Evolutionary conservation across 2,797 vertebrate species (phyloP).

Genomic region (Dendrocincla fuliginosa): DNA sequence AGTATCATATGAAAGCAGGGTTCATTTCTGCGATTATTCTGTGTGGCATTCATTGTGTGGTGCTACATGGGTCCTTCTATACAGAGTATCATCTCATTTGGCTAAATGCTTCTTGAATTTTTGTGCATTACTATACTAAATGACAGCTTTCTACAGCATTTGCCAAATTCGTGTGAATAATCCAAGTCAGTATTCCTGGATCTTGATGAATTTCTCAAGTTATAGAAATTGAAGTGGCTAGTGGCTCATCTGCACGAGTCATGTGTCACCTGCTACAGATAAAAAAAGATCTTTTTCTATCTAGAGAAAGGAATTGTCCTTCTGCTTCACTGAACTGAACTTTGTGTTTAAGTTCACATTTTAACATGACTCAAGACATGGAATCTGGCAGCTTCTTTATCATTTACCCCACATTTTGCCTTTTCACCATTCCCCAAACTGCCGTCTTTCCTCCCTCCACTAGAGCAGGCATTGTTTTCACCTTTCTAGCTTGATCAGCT

Average conservation of each 20-base stretch:
- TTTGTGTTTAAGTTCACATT: constrained; percentile 26
- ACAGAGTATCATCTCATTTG: not conserved
- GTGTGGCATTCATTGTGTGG: not conserved
- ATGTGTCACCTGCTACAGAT: not conserved
- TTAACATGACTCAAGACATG: not conserved
- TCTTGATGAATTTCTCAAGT: not conserved
- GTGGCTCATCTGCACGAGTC: not conserved
- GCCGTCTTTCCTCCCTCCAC: not conserved
- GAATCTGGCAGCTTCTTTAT: constrained; percentile 31
- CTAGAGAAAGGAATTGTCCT: constrained; percentile 21
- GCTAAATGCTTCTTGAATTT: not conserved
- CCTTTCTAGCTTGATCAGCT: constrained; percentile 59
- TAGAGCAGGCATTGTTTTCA: constrained; percentile 56
- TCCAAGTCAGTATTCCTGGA: not conserved
- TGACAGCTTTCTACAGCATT: not conserved
- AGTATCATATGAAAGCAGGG: not conserved
- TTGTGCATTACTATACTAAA: not conserved
- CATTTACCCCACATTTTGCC: constrained; percentile 33
- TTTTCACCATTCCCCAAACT: constrained; percentile 39
- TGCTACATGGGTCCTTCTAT: not conserved
- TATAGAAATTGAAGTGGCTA: not conserved
- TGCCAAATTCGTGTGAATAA: not conserved
- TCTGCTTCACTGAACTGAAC: constrained; percentile 12
- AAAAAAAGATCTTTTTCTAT: constrained; percentile 16
- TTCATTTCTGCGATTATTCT: not conserved